These are phyloP conservation scores for Rattus rattus DNA, from an alignment of 2,113 vertebrate genomes.

Conservation along the genomic window DNA sequence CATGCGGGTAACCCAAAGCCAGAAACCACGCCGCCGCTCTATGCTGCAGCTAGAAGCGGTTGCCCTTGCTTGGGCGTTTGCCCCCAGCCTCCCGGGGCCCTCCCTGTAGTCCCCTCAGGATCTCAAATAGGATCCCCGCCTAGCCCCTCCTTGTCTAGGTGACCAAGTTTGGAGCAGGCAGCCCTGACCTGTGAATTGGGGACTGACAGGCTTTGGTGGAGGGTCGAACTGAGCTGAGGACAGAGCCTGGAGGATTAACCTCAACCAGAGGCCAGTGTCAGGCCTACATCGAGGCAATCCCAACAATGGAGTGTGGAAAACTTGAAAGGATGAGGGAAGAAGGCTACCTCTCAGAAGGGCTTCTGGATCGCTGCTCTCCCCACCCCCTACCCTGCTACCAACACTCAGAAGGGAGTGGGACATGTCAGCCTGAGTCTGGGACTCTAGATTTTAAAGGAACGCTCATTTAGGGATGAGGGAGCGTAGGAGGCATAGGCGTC, in stretches of 20 bases:
- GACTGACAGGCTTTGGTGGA: background rate
- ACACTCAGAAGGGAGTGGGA: background rate
- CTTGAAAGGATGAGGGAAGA: background rate
- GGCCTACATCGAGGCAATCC: background rate
- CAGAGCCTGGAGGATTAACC: background rate
- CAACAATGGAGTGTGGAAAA: background rate
- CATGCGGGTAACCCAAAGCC: background rate
- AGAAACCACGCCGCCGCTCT: background rate
- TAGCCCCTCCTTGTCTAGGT: conserved; percentile 54
- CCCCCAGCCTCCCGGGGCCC: no score
- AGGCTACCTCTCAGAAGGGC: background rate
- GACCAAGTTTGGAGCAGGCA: conserved; percentile 58
- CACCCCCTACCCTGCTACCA: background rate
- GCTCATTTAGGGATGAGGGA: background rate
- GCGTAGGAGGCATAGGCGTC: background rate
- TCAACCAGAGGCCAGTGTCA: background rate
- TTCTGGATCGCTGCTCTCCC: background rate
- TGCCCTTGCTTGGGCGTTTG: background rate
- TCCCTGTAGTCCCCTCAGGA: conserved; percentile 10
- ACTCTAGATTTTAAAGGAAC: background rate
- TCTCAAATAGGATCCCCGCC: background rate
- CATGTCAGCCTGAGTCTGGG: background rate
- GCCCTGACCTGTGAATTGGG: background rate
- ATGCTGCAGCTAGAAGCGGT: background rate
- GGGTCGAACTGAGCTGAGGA: background rate